These are phyloP conservation scores for Coluber constrictor DNA, from an alignment of 2,797 vertebrate species.

Conservation along the genomic window DNA sequence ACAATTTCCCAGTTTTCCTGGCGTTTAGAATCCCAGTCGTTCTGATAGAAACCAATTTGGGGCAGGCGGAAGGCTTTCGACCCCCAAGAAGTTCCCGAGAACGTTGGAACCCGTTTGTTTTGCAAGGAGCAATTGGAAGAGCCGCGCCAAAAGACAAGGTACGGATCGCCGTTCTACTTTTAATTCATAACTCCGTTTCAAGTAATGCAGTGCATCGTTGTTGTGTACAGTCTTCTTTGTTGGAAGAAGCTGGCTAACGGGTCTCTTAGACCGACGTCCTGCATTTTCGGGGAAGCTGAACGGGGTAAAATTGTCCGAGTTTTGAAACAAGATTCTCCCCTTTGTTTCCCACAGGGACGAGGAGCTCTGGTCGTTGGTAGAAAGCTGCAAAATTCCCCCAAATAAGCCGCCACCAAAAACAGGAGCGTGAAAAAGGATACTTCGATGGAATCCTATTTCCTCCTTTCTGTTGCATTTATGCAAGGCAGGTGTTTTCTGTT, in stretches of 20 bases:
- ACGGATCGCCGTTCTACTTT: neutral
- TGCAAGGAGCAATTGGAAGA: neutral
- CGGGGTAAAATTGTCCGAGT: neutral
- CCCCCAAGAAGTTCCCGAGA: neutral
- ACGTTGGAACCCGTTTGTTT: neutral
- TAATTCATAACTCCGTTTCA: neutral
- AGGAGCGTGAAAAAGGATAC: fast-evolving
- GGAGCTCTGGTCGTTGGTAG: neutral
- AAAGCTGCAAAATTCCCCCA: neutral
- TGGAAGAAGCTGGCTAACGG: too few species aligned
- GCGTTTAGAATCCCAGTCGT: neutral
- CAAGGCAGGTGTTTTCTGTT: neutral
- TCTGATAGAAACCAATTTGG: neutral
- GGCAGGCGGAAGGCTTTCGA: neutral
- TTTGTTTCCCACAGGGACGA: neutral
- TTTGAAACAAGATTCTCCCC: neutral
- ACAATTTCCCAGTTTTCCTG: neutral
- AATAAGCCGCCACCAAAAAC: neutral
- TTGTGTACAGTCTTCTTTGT: neutral
- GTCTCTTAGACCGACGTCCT: neutral
- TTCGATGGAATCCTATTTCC: too few species aligned
- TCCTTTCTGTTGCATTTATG: neutral
- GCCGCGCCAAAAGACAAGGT: neutral
- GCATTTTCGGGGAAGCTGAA: neutral
- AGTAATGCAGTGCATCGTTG: too few species aligned